Evolutionary conservation across 2,113 vertebrate species (phyloP).

Genomic region (Aix galericulata): DNA sequence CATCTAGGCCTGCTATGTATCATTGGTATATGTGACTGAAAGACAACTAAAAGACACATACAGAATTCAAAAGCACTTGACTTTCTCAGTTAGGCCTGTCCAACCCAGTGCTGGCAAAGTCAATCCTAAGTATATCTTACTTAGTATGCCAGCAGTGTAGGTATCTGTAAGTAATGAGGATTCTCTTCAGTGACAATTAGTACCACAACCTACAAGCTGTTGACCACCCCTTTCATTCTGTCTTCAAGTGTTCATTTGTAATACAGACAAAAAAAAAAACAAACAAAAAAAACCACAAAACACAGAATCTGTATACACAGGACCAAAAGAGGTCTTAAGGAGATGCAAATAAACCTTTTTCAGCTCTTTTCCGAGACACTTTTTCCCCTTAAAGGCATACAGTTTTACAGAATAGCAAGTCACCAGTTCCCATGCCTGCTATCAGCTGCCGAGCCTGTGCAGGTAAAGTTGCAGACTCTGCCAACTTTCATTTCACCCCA

Average conservation of each 20-base stretch:
- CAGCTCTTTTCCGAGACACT: neutral
- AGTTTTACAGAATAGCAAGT: neutral
- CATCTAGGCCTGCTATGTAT: fast-evolving
- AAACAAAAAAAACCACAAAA: neutral
- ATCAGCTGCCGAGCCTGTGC: neutral
- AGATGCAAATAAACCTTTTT: neutral
- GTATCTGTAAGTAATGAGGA: neutral
- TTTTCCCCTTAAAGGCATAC: neutral
- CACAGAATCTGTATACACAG: neutral
- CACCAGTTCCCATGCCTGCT: neutral
- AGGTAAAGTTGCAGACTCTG: neutral
- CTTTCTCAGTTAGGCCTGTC: neutral
- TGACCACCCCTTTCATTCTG: neutral
- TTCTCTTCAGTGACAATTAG: neutral
- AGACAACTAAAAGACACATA: neutral
- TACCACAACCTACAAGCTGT: neutral
- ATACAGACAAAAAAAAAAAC: neutral
- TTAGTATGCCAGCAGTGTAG: neutral
- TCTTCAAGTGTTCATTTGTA: neutral
- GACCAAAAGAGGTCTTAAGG: neutral
- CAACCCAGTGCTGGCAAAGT: neutral
- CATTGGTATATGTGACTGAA: neutral
- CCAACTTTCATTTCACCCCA: neutral
- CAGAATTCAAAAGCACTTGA: neutral
- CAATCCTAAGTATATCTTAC: neutral